Base-by-base conservation (phyloP, 2,797 vertebrate species). In the Chloroceryle inda region DNA sequence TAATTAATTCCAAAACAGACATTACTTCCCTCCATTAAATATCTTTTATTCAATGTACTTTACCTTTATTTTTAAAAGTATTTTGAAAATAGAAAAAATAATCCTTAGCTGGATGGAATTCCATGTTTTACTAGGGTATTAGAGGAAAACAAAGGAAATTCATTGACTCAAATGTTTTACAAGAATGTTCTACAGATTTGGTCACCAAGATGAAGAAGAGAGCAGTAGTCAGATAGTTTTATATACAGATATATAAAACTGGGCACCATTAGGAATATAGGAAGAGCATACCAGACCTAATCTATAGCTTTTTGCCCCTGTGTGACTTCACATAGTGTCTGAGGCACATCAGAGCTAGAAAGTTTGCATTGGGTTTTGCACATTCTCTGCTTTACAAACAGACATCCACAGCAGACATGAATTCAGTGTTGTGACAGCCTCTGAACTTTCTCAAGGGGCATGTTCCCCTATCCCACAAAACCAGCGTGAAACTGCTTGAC, bases 281-380 rank as follows among this genome's bases (percentile, higher is more conserved):
- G 24, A 76, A 55, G 5, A 55, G 7, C 26, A 44, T 2, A 44
- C 8, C 13, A n/a, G 49, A 40, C 33, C 24, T 55, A 59, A 37
- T 63, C 6, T 50, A 1, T 12, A 38, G 45, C 13, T 38, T 82
- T 29, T 78, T 26, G 9, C 13, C 13, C 19, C 21, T 5, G 5
- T 6, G 29, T 56, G 26, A 38, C 16, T 26, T 66, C 1, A 2
- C 1, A 0, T 4, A 33, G 37, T 2, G 7, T 17, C 29, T 35
- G 31, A 10, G 40, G 17, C n/a, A 22, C 45, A 37, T 14, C 33
- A 50, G 45, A 83, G 37, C 33, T 31, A 50, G 55, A 53, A 55
- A 45, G 11, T 58, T 27, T 19, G 17, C 20, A 38, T 2, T 19
- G 62, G 23, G 29, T 63, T 91, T 85, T 33, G n/a, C 33, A 35